Conservation (phyloP, 2,113 vertebrate species). For the Bambusicola thoracicus region DNA sequence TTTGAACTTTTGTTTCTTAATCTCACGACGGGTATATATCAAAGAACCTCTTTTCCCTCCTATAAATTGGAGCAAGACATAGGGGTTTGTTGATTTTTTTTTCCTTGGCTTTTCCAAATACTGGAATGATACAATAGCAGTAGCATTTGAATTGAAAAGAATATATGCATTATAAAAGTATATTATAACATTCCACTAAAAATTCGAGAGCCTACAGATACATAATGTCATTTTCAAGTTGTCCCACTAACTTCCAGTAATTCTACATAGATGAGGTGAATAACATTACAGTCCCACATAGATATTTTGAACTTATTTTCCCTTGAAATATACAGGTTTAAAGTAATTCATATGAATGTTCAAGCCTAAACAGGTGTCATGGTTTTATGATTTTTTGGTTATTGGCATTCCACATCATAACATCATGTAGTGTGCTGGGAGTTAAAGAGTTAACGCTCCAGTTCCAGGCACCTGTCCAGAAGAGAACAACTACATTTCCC, state of each 20-base stretch:
- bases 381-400: too few species aligned
- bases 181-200: neutral
- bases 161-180: neutral
- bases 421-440: too few species aligned
- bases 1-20: too few species aligned
- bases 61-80: too few species aligned
- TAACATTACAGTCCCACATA: neutral
- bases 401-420: too few species aligned
- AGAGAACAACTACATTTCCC: too few species aligned
- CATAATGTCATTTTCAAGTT: neutral
- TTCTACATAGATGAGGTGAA: neutral
- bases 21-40: too few species aligned
- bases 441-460: too few species aligned
- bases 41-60: too few species aligned
- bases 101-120: neutral
- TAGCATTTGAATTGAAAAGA: neutral
- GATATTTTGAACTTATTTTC: neutral
- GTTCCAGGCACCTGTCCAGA: too few species aligned
- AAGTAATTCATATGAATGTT: conserved; percentile 21
- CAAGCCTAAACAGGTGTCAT: neutral
- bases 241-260: neutral
- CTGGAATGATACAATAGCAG: neutral
- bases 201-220: neutral
- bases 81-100: neutral
- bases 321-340: conserved; percentile 19